phyloP scores from a whole-genome alignment of 2,888 invertebrate species.

The Hyalella azteca region DNA sequence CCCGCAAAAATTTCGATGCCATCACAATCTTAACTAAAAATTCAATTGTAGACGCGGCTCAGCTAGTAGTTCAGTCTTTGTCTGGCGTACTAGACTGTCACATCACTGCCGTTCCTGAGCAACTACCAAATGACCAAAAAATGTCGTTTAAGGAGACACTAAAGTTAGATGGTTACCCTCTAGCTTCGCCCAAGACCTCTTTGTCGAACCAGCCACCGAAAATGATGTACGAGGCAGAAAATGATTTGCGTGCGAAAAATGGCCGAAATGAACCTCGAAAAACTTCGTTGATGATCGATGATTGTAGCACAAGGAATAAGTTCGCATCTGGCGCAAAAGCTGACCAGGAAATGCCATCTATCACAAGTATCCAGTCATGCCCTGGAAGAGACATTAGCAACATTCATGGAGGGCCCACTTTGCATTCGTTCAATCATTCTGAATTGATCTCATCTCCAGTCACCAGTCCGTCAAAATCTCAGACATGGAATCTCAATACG shows the following conservation, averaged over 20 bases:
- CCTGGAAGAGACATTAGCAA: too few species aligned
- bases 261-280: too few species aligned
- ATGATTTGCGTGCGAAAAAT: too few species aligned
- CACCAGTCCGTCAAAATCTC: neutral
- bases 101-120: neutral
- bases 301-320: too few species aligned
- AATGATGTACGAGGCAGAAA: neutral
- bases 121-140: too few species aligned
- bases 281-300: too few species aligned
- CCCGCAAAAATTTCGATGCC: neutral
- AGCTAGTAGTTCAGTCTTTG: slow-evolving; percentile 21
- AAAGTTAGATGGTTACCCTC: too few species aligned
- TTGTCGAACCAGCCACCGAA: neutral
- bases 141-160: too few species aligned
- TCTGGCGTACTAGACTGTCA: neutral
- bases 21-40: neutral
- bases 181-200: neutral
- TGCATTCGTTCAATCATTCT: too few species aligned
- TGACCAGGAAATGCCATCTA: neutral
- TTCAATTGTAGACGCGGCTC: slow-evolving; percentile 11
- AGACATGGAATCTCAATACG: neutral
- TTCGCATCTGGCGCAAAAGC: too few species aligned
- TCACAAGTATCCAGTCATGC: neutral
- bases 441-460: neutral
- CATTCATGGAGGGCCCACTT: too few species aligned